Percentiles rank a stretch among this genome's conserved stretches.
Evolutionary conservation across 2,113 vertebrate species (phyloP).

Genomic region (Myotis lucifugus): DNA sequence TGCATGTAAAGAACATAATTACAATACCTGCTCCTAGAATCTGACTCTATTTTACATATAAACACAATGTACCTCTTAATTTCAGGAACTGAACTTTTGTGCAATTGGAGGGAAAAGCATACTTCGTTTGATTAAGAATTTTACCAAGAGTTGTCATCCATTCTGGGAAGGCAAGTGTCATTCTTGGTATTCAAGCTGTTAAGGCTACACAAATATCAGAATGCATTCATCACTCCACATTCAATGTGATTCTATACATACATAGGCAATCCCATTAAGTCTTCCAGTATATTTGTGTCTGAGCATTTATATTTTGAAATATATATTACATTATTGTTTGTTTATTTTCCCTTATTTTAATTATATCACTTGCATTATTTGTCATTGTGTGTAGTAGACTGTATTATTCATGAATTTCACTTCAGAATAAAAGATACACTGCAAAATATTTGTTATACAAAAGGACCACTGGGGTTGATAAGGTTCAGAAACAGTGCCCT

Average conservation of each 20-base stretch:
- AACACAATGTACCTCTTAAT: not conserved
- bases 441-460: not conserved
- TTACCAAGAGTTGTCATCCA: not conserved
- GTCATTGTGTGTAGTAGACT: not conserved
- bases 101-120: not conserved
- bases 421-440: not conserved
- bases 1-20: not conserved
- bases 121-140: not conserved
- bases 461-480: not conserved
- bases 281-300: not conserved
- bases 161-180: not conserved
- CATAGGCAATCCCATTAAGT: not conserved
- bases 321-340: not conserved
- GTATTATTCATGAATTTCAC: not conserved
- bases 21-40: not conserved
- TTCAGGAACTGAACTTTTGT: not conserved
- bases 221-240: not conserved
- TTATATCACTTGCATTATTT: not conserved
- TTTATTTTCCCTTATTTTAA: not conserved
- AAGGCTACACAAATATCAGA: not conserved
- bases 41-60: not conserved
- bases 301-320: not conserved
- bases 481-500: not conserved
- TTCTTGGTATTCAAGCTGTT: not conserved
- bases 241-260: not conserved